These are phyloP conservation scores for Exephanes ischioxanthus DNA, from an alignment of 2,888 invertebrate species.

Conservation along the genomic window DNA sequence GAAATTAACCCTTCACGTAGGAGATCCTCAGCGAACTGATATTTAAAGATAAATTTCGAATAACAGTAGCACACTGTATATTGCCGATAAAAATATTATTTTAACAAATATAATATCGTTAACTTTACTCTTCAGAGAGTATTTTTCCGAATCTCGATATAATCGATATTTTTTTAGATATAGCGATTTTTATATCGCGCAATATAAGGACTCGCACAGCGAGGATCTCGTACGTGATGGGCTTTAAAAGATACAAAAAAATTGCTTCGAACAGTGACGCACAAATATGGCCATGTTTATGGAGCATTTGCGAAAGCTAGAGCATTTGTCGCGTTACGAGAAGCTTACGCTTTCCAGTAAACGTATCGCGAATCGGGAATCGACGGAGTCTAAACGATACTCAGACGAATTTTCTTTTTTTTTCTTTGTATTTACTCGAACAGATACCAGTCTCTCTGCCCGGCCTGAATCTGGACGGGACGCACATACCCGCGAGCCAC, in stretches of 20 bases:
- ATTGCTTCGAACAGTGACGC: background rate
- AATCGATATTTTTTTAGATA: no score
- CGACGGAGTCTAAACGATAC: slow-evolving; percentile 15
- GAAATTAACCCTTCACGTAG: background rate
- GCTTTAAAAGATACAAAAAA: background rate
- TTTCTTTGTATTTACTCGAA: slow-evolving; percentile 40
- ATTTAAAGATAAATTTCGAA: no score
- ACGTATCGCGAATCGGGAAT: slow-evolving; percentile 45
- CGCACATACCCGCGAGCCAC: slow-evolving; percentile 82
- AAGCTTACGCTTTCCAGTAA: slow-evolving; percentile 48
- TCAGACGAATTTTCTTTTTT: slow-evolving; percentile 30
- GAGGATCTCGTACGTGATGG: no score
- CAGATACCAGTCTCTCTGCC: slow-evolving; percentile 84
- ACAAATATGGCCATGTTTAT: background rate
- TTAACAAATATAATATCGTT: no score
- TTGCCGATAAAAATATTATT: no score
- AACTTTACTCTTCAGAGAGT: no score
- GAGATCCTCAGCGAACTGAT: no score
- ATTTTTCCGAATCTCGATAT: no score
- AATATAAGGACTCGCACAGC: no score
- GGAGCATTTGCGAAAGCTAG: background rate
- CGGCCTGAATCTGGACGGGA: slow-evolving; percentile 82
- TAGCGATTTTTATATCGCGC: no score
- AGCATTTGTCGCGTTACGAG: slow-evolving; percentile 9
- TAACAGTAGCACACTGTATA: no score